Evolutionary conservation across 2,888 invertebrate genomes (phyloP), one percentile per base, ranked within the genome.

Genomic region (Amorpha juglandis): DNA sequence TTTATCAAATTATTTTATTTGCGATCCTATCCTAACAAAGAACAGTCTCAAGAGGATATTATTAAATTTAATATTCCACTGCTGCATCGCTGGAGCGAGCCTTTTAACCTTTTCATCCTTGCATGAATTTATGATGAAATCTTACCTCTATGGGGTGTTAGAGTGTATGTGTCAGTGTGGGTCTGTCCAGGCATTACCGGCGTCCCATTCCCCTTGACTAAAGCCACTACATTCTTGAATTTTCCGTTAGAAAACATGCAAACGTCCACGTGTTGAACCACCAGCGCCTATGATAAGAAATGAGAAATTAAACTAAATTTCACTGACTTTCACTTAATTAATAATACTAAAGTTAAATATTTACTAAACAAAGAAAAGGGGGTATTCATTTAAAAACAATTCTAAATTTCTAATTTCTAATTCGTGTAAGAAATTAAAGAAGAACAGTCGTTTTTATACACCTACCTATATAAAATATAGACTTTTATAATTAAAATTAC

Each of bases 191-290:
- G 95, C 48, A 94, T 87, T 7, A 97, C 94, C 0, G 96, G 96
- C 0, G 95, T 95, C 69, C 94, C 95, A 68, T 95, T 94, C 55
- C 86, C 94, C 78, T 81, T 87, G 9, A 95, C 90, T 58, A 95
- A 86, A 0, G 97, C 98, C 0, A 98, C 98, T n/a, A 97, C 96
- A 86, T 98, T 98, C 90, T 98, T 98, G 92, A 98, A 98, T 89
- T 98, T 98, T 0, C 98, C 98, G 80, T 98, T 98, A 74, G 98
- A 98, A 90, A 98, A 98, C 97, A 98, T 98, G 88, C 98, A 98
- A 0, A 98, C 98, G 83, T 98, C 98, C 33, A 98, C 98, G 86
- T 98, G 97, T 83, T 98, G 98, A 2, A 98, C 96, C 67, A 97
- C 95, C 80, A 97, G 95, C 6, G 97, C 95, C 98, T 98, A 89